Evolutionary conservation across 2,888 invertebrate species (phyloP), one percentile per base, ranked within the genome.

Genomic region (Agriotes lineatus): DNA sequence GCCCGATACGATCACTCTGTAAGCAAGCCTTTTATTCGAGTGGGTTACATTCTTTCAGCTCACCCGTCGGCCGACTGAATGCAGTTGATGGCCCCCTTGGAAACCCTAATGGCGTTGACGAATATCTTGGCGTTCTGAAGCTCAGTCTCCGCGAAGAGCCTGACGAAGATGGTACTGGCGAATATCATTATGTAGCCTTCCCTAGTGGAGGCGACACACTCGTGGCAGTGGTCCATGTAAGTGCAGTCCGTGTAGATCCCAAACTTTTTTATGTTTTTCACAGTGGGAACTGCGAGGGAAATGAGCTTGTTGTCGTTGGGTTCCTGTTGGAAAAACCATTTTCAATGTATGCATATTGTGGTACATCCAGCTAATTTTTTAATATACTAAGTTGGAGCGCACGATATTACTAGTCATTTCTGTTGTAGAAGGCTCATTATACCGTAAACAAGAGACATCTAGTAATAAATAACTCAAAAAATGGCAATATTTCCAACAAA

Each of bases 51-150:
- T 6, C 5, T 1, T 37, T 37, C 14, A 37, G 30, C 84, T 82
- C 74, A 89, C 88, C 85, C 85, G 74, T 89, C 89, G 22, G 86
- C 79, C 62, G 83, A 85, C 59, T 84, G 85, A 10, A 89, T 85
- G 22, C 85, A 85, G 66, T 85, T 85, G 14, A 89, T 86, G 52
- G 79, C 80, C 39, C 75, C 75, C 30, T 82, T 82, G 78, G 75
- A 35, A 2, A 88, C 78, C 74, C 85, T 87, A 33, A 89, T 75
- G 2, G 84, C 82, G 74, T 89, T 89, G 1, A 88, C 80, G 64
- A 82, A 88, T 61, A 83, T 78, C 58, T 87, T 85, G 44, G 80
- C 80, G 45, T 85, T 82, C 20, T 79, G 76, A 0, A 82, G 22
- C 3, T 82, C 80, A 0, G 79, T 78, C 5, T 78, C 79, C 9